phyloP scores from a whole-genome alignment of 2,888 invertebrate species.

The Scaptomyza reducta region DNA sequence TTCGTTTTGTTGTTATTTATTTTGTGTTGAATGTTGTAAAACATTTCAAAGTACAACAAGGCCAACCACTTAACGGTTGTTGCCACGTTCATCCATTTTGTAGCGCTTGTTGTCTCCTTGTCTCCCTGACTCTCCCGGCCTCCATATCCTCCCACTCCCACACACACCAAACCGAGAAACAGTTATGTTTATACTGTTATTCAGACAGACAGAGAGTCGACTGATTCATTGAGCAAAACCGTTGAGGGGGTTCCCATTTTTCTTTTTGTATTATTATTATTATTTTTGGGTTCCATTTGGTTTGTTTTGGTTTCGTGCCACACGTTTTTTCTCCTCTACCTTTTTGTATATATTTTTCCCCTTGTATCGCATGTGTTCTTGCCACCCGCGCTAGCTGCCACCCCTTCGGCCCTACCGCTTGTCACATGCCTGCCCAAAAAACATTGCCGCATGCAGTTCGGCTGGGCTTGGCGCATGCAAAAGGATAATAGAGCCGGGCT shows the following conservation, averaged over 20 bases:
- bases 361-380: constrained; percentile 66
- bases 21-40: constrained; percentile 57
- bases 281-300: constrained; percentile 50
- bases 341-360: constrained; percentile 26
- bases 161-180: constrained; percentile 9
- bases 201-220: constrained; percentile 38
- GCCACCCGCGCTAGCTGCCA: constrained; percentile 28
- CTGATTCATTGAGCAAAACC: constrained; percentile 52
- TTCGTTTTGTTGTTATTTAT: constrained; percentile 18
- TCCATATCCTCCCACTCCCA: constrained; percentile 45
- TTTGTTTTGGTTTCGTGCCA: constrained; percentile 57
- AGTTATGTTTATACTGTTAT: not conserved
- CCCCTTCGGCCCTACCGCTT: not conserved
- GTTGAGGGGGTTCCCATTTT: not conserved
- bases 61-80: constrained; percentile 79
- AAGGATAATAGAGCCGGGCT: constrained; percentile 60
- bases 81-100: constrained; percentile 76
- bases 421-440: no score
- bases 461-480: constrained; percentile 36
- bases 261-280: no score
- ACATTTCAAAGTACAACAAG: constrained; percentile 76
- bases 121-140: constrained; percentile 38
- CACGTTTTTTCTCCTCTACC: constrained; percentile 32
- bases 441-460: not conserved
- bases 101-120: constrained; percentile 53